phyloP scores from a whole-genome alignment of 1,140 invertebrate genomes.

The Chironomus tepperi region DNA sequence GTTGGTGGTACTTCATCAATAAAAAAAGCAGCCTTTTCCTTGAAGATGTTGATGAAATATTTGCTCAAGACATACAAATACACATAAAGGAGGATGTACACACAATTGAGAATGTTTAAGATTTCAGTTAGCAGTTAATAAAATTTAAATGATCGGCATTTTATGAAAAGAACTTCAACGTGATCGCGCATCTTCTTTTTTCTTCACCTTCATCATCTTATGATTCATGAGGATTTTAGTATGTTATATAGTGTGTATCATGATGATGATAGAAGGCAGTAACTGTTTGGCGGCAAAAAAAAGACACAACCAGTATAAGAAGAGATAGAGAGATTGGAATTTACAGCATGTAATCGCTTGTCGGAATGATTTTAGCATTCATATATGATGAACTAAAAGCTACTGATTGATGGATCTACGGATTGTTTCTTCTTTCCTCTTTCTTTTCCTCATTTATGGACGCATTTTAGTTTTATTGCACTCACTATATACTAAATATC shows the following conservation, averaged over 20 bases:
- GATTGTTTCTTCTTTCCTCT: no score
- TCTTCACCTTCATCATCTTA: no score
- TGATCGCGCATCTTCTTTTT: neutral
- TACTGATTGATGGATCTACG: conserved; percentile 10
- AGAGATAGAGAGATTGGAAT: neutral
- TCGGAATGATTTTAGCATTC: conserved; percentile 10
- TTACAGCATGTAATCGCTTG: neutral
- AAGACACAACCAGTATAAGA: neutral
- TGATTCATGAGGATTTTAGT: conserved; percentile 1
- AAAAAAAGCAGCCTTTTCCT: neutral
- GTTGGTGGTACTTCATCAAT: neutral
- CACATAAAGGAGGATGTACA: neutral
- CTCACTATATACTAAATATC: neutral
- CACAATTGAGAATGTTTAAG: neutral
- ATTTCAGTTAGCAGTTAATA: conserved; percentile 19
- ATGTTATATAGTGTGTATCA: neutral
- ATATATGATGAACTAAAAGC: conserved; percentile 22
- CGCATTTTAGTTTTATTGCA: conserved; percentile 9
- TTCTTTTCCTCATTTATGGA: no score
- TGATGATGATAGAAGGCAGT: neutral
- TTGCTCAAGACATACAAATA: neutral
- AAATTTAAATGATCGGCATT: conserved; percentile 23
- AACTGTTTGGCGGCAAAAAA: neutral
- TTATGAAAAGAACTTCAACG: conserved; percentile 1
- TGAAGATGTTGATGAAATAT: neutral